Evolutionary conservation across 2,888 invertebrate species (phyloP).

Genomic region (Troides helena): DNA sequence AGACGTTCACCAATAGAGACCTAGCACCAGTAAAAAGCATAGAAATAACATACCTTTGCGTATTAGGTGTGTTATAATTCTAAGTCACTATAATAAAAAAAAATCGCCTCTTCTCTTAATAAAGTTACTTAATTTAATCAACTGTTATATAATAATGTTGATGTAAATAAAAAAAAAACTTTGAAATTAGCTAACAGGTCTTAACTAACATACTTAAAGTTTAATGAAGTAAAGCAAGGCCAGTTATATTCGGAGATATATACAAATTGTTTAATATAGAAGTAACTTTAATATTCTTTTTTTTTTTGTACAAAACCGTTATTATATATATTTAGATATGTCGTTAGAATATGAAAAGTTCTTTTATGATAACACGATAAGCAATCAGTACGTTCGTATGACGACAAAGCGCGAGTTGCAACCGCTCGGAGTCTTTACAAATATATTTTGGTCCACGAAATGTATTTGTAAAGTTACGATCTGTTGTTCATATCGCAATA

Average conservation of each 20-base stretch:
- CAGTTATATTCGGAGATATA: slow-evolving; percentile 3
- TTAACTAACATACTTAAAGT: background rate
- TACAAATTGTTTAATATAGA: slow-evolving; percentile 6
- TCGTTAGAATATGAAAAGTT: slow-evolving; percentile 21
- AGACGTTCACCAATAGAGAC: too few relatives aligned
- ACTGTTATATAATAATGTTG: too few relatives aligned
- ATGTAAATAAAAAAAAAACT: too few relatives aligned
- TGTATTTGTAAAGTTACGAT: slow-evolving; percentile 7
- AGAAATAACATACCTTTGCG: too few relatives aligned
- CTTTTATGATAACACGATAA: slow-evolving; percentile 19
- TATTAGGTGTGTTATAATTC: too few relatives aligned
- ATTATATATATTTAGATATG: background rate
- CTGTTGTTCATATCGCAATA: slow-evolving; percentile 17
- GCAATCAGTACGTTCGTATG: slow-evolving; percentile 1
- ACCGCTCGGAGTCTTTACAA: background rate
- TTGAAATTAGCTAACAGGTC: background rate
- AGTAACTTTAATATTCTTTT: too few relatives aligned
- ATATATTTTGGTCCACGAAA: slow-evolving; percentile 19
- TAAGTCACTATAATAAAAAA: too few relatives aligned
- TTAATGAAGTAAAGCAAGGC: slow-evolving; percentile 9
- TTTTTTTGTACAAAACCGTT: background rate
- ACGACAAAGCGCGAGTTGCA: background rate
- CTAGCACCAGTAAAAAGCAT: too few relatives aligned
- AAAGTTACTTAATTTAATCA: too few relatives aligned
- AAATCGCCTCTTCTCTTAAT: too few relatives aligned